These are phyloP conservation scores for Metridium senile DNA, from an alignment of 92 coral and sea anemone species.

Conservation along the genomic window DNA sequence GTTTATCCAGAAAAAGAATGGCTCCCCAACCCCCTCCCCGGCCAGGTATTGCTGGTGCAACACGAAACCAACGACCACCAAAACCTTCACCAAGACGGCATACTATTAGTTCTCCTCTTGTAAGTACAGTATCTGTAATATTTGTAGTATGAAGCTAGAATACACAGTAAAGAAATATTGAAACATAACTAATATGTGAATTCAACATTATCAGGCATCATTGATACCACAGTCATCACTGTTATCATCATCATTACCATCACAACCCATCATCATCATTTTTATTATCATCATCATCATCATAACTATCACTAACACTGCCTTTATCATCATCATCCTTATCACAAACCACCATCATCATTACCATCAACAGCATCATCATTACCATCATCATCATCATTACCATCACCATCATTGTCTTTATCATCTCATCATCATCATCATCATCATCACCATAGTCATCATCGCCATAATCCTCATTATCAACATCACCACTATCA, in stretches of 20 bases:
- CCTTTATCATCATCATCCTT: too few relatives aligned
- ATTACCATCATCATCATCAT: not conserved
- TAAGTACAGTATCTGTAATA: not conserved
- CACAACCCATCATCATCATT: too few relatives aligned
- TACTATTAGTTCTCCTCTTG: not conserved
- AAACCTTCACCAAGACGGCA: conserved; percentile 20
- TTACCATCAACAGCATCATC: not conserved
- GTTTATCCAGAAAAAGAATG: conserved; percentile 43
- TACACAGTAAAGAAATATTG: too few relatives aligned
- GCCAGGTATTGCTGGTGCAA: conserved; percentile 12
- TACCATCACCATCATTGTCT: too few relatives aligned
- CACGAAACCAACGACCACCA: conserved; percentile 6
- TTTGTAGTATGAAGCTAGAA: too few relatives aligned
- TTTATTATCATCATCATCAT: too few relatives aligned
- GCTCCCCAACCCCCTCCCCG: conserved; percentile 40
- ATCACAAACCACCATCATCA: not conserved
- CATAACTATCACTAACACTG: too few relatives aligned
- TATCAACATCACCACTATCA: not conserved
- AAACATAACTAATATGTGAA: too few relatives aligned
- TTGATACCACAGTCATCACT: too few relatives aligned
- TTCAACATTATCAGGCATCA: too few relatives aligned
- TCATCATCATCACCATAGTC: not conserved
- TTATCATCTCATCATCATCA: not conserved
- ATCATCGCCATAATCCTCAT: not conserved
- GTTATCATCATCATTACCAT: too few relatives aligned